These are phyloP conservation scores for Lophochroa leadbeateri DNA, from an alignment of 2,113 vertebrate genomes.

Conservation along the genomic window DNA sequence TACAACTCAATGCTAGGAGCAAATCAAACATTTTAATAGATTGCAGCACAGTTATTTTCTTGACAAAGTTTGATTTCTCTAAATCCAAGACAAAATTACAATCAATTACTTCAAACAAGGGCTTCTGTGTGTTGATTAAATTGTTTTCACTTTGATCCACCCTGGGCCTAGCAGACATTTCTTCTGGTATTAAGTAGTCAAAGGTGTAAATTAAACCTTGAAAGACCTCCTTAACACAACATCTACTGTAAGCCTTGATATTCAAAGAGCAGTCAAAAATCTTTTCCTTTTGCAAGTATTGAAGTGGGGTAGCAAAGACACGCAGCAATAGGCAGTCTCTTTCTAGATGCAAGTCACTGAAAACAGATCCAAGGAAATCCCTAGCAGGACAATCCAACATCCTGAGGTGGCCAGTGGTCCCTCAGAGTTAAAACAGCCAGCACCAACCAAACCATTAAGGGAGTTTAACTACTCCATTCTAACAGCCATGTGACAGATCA, in stretches of 20 bases:
- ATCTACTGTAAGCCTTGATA: neutral
- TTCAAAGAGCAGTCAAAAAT: neutral
- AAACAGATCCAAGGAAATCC: neutral
- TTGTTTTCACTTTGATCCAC: neutral
- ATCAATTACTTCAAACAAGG: slow-evolving; percentile 25
- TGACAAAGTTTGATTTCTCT: neutral
- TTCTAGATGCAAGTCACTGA: neutral
- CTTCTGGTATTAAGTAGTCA: neutral
- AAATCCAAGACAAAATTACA: slow-evolving; percentile 23
- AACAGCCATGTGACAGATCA: neutral
- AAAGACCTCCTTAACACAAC: neutral
- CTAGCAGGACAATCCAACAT: neutral
- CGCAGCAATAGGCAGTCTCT: neutral
- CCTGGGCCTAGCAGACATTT: neutral
- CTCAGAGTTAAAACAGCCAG: neutral
- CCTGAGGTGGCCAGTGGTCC: neutral
- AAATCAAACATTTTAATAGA: slow-evolving; percentile 27
- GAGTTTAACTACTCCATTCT: neutral
- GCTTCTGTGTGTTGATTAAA: neutral
- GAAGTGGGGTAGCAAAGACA: neutral
- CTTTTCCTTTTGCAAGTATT: neutral
- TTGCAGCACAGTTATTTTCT: neutral
- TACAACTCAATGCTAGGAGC: neutral
- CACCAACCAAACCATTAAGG: neutral
- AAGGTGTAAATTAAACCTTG: slow-evolving; percentile 17